Conservation (phyloP, 2,113 vertebrate genomes). For the Petroica traversi region DNA sequence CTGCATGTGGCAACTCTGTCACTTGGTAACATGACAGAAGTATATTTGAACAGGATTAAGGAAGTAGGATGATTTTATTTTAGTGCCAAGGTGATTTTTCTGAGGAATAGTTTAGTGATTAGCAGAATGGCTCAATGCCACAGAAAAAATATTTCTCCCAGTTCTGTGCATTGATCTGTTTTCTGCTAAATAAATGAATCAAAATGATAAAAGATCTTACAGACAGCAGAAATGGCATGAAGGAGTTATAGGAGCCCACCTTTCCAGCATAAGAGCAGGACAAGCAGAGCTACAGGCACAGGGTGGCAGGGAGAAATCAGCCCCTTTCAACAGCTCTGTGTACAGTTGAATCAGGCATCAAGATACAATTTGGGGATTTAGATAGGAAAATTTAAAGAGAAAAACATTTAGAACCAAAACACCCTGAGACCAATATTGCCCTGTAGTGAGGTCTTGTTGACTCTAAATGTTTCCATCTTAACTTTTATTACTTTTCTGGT, state of each 20-base stretch:
- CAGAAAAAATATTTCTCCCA: not conserved
- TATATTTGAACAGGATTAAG: not conserved
- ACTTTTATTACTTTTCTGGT: not conserved
- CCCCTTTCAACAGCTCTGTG: not conserved
- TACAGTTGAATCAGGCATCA: not conserved
- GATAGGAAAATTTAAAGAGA: not conserved
- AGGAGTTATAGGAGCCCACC: not conserved
- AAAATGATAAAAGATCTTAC: not conserved
- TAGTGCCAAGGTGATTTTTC: not conserved
- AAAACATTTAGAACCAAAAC: not conserved
- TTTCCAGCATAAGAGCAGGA: not conserved
- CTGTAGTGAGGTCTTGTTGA: too few relatives aligned
- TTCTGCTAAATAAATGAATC: not conserved
- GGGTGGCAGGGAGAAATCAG: not conserved
- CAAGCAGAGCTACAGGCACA: not conserved
- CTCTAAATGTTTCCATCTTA: not conserved
- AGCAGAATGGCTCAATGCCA: not conserved
- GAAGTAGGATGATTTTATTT: not conserved
- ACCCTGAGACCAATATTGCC: too few relatives aligned
- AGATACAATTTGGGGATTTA: not conserved
- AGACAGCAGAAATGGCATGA: not conserved
- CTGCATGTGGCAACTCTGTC: not conserved
- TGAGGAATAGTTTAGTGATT: not conserved
- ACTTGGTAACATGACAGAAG: not conserved
- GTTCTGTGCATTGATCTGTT: not conserved